A percentile compares a stretch with the other conserved stretches of the same genome.
Conservation (phyloP, 2,113 vertebrate species). For the Sebastes fasciatus region DNA sequence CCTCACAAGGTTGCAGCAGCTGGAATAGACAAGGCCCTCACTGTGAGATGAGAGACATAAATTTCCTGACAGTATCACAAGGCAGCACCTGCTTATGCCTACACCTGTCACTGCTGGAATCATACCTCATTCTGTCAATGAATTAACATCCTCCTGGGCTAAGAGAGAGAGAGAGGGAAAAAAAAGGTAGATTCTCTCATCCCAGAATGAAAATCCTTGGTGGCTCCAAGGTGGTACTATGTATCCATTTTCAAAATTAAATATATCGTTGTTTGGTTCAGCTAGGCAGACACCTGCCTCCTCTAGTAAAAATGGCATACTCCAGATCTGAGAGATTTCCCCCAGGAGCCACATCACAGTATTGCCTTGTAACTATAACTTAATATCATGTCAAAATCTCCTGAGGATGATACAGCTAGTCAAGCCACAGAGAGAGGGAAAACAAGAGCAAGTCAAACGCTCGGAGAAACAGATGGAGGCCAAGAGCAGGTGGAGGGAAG, state of each 20-base stretch:
- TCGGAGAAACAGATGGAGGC: slow-evolving; percentile 60
- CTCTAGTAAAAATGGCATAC: slow-evolving; percentile 86
- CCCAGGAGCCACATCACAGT: slow-evolving; percentile 87
- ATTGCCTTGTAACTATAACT: slow-evolving; percentile 93
- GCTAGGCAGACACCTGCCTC: slow-evolving; percentile 89
- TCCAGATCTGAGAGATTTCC: slow-evolving; percentile 90
- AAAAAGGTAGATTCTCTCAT: slow-evolving; percentile 74
- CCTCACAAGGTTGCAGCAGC: slow-evolving; percentile 90
- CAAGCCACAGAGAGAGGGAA: slow-evolving; percentile 78
- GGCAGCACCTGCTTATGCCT: slow-evolving; percentile 90
- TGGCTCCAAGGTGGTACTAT: slow-evolving; percentile 84
- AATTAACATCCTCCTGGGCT: slow-evolving; percentile 91
- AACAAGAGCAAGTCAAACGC: slow-evolving; percentile 68
- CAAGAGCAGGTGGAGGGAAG: slow-evolving; percentile 51
- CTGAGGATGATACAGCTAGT: slow-evolving; percentile 90
- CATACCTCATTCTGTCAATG: slow-evolving; percentile 93
- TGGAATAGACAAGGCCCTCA: slow-evolving; percentile 86
- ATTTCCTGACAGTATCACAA: slow-evolving; percentile 90
- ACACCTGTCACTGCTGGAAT: slow-evolving; percentile 87
- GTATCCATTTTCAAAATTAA: slow-evolving; percentile 91
- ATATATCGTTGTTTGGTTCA: slow-evolving; percentile 90
- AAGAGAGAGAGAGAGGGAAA: slow-evolving; percentile 47
- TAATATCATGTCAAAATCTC: slow-evolving; percentile 93
- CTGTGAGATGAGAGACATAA: slow-evolving; percentile 88
- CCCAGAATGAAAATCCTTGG: slow-evolving; percentile 83